Base-by-base conservation (phyloP, 2,888 invertebrate genomes). In the Drosophila monieri region DNA sequence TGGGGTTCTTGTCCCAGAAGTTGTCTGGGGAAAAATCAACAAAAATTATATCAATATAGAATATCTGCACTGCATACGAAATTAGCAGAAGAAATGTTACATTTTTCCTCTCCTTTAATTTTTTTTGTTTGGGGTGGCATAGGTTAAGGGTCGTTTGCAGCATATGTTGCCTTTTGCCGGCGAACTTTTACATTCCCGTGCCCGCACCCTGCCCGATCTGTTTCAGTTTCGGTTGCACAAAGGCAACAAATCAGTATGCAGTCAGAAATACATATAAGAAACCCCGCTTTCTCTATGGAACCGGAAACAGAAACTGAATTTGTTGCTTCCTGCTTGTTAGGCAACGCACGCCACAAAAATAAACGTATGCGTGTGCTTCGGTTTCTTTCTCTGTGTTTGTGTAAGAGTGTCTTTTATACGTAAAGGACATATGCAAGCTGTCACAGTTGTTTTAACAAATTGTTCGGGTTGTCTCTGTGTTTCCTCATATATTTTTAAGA, bases 361-460 rank as follows among this genome's bases (percentile, higher is more conserved):
- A 83, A 86, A 74, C 72, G 72, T 74, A 74, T 54, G 51, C 51
- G 10, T 49, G 35, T 59, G 44, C 39, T 27, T 27, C 27, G 27
- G 37, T 49, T 35, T 61, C 39, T 18, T 10, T 8, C 35, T 43
- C 14, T 35, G 6, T 61, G 58, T 61, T 51, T 59, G 35, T 48
- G 49, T 32, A 8, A 62, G 56, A 35, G 48, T 52, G 54, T 71
- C 59, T 64, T 51, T 61, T 51, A 64, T 69, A 49, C 61, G 73
- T 41, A 76, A 77, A 88, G 77, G 79, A 88, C 87, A 86, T 86
- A 80, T 80, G 78, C 88, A 85, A 85, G 87, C 87, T 87, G 86
- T 88, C 85, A 81, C 81, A 81, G 87, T 87, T 87, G 80, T 80
- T 87, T 85, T 87, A 87, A 87, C 84, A 87, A 85, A 85, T 85